Conservation (phyloP, 2,888 invertebrate genomes). For the Odontomyia ornata region DNA sequence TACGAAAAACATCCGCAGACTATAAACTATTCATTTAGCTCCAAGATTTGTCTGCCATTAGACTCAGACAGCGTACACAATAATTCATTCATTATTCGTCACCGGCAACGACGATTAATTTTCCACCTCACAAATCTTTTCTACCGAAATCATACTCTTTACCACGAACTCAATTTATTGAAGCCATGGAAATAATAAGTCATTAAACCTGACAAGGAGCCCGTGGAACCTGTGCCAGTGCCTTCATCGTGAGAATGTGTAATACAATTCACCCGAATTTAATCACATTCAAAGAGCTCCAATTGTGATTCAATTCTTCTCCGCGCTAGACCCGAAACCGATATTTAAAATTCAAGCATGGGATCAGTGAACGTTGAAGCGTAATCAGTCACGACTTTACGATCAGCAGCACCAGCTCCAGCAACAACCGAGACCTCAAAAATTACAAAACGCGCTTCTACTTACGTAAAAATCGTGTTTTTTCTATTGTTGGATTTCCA, state of each 20-base stretch:
- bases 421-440: not conserved
- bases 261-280: not conserved
- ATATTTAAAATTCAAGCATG: constrained; percentile 29
- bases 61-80: too few species aligned
- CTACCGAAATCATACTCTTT: too few species aligned
- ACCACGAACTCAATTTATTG: too few species aligned
- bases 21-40: too few species aligned
- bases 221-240: not conserved
- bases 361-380: constrained; percentile 18
- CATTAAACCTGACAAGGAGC: not conserved
- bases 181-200: too few species aligned
- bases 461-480: constrained; percentile 21
- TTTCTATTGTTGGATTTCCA: not conserved
- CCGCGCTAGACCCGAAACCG: not conserved
- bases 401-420: not conserved
- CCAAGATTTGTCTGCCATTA: too few species aligned
- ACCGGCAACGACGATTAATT: too few species aligned
- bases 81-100: too few species aligned
- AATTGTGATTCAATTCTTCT: constrained; percentile 6
- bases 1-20: too few species aligned
- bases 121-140: too few species aligned
- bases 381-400: constrained; percentile 35
- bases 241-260: not conserved
- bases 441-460: not conserved
- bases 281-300: not conserved